These are phyloP conservation scores for Cetoscarus ocellatus DNA, from an alignment of 2,797 vertebrate genomes.

Conservation along the genomic window DNA sequence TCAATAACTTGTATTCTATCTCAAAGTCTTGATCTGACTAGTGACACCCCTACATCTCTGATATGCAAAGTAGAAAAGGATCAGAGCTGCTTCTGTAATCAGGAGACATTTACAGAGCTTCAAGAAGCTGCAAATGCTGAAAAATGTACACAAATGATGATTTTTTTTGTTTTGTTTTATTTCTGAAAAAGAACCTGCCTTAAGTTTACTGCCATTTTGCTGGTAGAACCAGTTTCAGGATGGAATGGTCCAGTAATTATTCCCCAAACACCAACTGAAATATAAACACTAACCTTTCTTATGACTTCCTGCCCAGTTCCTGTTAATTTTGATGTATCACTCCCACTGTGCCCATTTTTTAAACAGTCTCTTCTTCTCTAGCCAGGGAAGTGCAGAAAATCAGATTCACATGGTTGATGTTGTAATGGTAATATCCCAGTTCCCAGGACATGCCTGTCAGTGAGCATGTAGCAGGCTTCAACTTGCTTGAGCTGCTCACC, in stretches of 20 bases:
- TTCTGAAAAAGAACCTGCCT: not conserved
- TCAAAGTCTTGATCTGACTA: too few species aligned
- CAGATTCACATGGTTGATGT: constrained; percentile 46
- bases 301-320: constrained; percentile 4
- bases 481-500: constrained; percentile 52
- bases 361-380: constrained; percentile 4
- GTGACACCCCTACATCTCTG: too few species aligned
- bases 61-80: too few species aligned
- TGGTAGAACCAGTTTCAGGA: constrained; percentile 55
- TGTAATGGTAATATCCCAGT: constrained; percentile 22
- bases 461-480: constrained; percentile 48
- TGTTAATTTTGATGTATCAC: constrained; percentile 4
- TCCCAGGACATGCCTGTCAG: constrained; percentile 30
- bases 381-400: constrained; percentile 20
- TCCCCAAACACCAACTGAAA: constrained; percentile 13
- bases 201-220: constrained; percentile 6
- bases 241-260: not conserved
- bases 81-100: not conserved
- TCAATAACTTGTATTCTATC: too few species aligned
- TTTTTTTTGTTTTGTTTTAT: not conserved
- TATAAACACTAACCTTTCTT: constrained; percentile 12
- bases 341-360: constrained; percentile 34
- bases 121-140: too few species aligned
- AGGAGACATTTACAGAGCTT: not conserved
- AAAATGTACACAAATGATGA: not conserved